Base-by-base conservation (phyloP, 1,140 invertebrate genomes). In the Chrysoperla carnea region DNA sequence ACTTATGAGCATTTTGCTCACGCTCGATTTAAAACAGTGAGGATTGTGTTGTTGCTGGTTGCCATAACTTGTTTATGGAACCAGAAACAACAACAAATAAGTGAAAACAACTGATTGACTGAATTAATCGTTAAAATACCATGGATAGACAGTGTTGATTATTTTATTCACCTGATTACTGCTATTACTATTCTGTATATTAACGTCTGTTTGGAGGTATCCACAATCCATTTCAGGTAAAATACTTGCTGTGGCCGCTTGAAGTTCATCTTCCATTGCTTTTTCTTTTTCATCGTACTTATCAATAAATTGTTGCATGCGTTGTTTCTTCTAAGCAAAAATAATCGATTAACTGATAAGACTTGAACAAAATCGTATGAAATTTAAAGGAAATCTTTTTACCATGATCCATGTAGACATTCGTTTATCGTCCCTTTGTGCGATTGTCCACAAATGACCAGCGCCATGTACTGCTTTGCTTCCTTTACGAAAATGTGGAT, bases 401-500 rank as follows among this genome's bases (percentile, higher is more conserved):
- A 64, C 63, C 51, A 60, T 56, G 48, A 53, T 60, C 54, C 52
- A 56, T 17, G 63, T 59, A 12, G 31, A 33, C n/a, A 33, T 33
- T 52, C 60, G 65, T 8, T 50, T 63, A 47, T 66, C 65, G 44
- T 71, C 69, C 8, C 69, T 68, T 55, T 73, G 75, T 4, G 77
- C 76, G 14, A 89, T 74, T 0, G 81, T 83, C 84, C 85, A 89
- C 12, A 88, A 67, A 58, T 90, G 85, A 11, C 85, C 85, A 2
- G 84, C 83, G 8, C 84, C 85, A 43, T 84, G 80, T 0, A 81
- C 70, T 0, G 84, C 81, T 52, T 87, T 82, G 0, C 76, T 76
- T 0, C 84, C 84, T 59, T 90, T 90, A 4, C 84, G 71, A 54
- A 90, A 90, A 57, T 88, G 84, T 1, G 84, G 85, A 61, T 87